These are phyloP conservation scores for Polydrusus tereticollis DNA, from an alignment of 2,888 invertebrate genomes.

Conservation along the genomic window DNA sequence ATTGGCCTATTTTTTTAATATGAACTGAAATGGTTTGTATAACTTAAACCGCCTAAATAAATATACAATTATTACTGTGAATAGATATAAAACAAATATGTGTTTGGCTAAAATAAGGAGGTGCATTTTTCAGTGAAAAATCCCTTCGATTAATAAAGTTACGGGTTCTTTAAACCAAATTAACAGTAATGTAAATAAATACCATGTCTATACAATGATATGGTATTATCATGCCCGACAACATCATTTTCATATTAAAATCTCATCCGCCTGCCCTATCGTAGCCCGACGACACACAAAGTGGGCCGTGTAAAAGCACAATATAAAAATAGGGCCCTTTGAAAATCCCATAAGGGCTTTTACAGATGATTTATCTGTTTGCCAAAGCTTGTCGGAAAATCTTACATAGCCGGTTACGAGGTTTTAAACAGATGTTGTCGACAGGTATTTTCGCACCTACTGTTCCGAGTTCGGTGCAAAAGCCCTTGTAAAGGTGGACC, in stretches of 20 bases:
- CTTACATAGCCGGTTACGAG: slow-evolving; percentile 45
- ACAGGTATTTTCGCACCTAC: slow-evolving; percentile 44
- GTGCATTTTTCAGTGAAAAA: no score
- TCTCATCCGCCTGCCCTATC: slow-evolving; percentile 25
- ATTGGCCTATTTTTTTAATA: no score
- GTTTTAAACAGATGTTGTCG: slow-evolving; percentile 47
- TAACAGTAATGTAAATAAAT: no score
- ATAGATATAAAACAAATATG: no score
- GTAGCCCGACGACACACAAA: slow-evolving; percentile 19
- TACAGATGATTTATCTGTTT: slow-evolving; percentile 66
- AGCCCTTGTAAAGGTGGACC: no score
- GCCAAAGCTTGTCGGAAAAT: slow-evolving; percentile 60
- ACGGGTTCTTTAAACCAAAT: no score
- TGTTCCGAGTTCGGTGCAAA: background rate
- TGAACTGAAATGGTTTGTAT: no score
- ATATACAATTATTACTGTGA: no score
- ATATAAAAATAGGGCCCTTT: slow-evolving; percentile 44
- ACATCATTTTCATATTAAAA: slow-evolving; percentile 30
- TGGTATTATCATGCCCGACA: background rate
- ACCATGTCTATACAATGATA: no score
- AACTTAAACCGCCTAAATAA: no score
- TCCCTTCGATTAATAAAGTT: no score
- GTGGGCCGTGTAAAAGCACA: slow-evolving; percentile 35
- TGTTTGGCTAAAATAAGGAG: no score
- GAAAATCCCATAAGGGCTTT: slow-evolving; percentile 62